Conservation (phyloP, 2,888 invertebrate species). For the Coleophora flavipennella region DNA sequence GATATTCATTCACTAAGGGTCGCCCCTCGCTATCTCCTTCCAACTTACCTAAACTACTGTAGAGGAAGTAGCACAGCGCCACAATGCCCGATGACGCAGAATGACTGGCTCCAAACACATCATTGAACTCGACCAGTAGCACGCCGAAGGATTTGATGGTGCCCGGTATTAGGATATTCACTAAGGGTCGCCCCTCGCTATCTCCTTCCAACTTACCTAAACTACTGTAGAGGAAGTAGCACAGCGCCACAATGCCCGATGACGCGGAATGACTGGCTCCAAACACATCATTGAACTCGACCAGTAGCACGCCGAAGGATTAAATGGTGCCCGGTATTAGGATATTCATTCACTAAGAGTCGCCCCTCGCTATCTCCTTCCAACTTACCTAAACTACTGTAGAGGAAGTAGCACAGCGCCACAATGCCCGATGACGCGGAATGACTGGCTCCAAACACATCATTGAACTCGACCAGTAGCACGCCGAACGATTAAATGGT, state of each 20-base stretch:
- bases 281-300: constrained; percentile 87
- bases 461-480: constrained; percentile 84
- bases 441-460: constrained; percentile 81
- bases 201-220: constrained; percentile 80
- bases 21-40: too few species aligned
- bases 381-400: constrained; percentile 85
- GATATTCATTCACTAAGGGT: constrained; percentile 77
- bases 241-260: constrained; percentile 88
- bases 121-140: constrained; percentile 84
- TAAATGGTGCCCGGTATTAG: constrained; percentile 90
- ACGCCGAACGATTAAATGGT: constrained; percentile 92
- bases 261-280: constrained; percentile 80
- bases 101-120: constrained; percentile 81
- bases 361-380: too few species aligned
- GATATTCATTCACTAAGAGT: constrained; percentile 77
- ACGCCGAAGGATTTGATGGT: constrained; percentile 92
- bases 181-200: constrained; percentile 68
- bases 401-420: constrained; percentile 89
- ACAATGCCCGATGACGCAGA: constrained; percentile 87
- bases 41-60: constrained; percentile 85
- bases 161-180: constrained; percentile 88
- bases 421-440: constrained; percentile 87
- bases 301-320: constrained; percentile 88
- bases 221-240: constrained; percentile 91
- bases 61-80: constrained; percentile 89